These are phyloP conservation scores for Apamea sordens DNA, from an alignment of 2,888 invertebrate species.

Conservation along the genomic window DNA sequence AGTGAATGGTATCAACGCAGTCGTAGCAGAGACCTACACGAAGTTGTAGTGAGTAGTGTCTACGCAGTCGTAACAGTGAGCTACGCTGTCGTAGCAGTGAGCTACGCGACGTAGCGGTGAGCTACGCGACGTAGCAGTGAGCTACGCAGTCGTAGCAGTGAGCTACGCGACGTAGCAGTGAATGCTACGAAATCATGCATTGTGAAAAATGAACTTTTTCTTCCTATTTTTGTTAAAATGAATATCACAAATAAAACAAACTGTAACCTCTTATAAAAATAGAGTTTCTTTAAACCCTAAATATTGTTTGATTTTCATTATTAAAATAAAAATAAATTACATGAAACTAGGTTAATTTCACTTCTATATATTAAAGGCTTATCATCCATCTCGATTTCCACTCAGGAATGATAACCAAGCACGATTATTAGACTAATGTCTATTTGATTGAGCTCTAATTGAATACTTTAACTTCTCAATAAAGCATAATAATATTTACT, in stretches of 20 bases:
- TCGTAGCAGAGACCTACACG: background rate
- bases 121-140: background rate
- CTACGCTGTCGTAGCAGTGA: background rate
- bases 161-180: constrained; percentile 1
- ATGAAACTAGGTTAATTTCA: background rate
- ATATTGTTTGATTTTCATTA: background rate
- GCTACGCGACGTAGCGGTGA: background rate
- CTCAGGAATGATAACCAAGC: background rate
- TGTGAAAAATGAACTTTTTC: background rate
- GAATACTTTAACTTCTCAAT: constrained; percentile 19
- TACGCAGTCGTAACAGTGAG: too few relatives aligned
- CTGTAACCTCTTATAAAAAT: background rate
- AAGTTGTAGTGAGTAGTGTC: background rate
- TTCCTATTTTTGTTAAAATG: background rate
- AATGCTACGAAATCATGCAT: background rate
- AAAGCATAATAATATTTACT: background rate
- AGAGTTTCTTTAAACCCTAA: background rate
- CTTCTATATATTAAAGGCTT: background rate
- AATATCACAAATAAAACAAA: background rate
- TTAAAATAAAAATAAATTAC: background rate
- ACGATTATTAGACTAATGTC: constrained; percentile 14
- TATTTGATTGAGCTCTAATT: constrained; percentile 41
- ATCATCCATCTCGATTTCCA: background rate
- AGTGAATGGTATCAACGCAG: background rate
- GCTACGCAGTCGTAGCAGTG: background rate